Conservation (phyloP, 2,888 invertebrate genomes). For the Dasypogon diadema region DNA sequence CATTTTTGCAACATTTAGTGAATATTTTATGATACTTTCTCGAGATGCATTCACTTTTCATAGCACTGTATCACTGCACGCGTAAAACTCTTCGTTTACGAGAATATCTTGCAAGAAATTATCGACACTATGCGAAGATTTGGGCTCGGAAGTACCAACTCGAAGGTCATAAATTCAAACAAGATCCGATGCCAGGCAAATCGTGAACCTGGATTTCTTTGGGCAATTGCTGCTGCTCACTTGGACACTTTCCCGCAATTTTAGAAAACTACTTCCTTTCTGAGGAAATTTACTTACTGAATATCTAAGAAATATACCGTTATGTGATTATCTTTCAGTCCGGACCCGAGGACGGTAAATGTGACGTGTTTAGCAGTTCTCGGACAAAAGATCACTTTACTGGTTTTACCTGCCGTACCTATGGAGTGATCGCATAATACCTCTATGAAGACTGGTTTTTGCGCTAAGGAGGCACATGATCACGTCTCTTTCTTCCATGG, state of each 20-base stretch:
- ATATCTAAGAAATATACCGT: conserved; percentile 22
- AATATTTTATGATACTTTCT: conserved; percentile 28
- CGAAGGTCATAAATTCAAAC: conserved; percentile 1
- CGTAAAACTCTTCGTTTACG: background rate
- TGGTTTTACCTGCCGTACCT: conserved; percentile 40
- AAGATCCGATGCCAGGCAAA: background rate
- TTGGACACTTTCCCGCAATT: background rate
- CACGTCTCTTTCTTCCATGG: background rate
- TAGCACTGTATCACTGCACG: conserved; percentile 25
- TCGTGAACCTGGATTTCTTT: background rate
- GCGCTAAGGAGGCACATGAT: background rate
- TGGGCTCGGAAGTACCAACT: background rate
- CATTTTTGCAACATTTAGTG: conserved; percentile 10
- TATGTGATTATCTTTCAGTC: background rate
- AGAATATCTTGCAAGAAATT: background rate
- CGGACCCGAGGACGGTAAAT: background rate
- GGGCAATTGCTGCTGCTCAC: background rate
- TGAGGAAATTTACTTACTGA: conserved; percentile 16
- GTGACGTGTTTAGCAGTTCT: conserved; percentile 33
- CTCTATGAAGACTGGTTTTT: conserved; percentile 24
- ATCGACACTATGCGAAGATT: background rate
- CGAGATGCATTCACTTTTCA: conserved; percentile 27
- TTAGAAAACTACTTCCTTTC: conserved; percentile 11
- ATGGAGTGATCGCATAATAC: conserved; percentile 28
- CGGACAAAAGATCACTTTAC: conserved; percentile 43